Conservation (phyloP, 2,113 vertebrate species). For the Spheniscus mendiculus region DNA sequence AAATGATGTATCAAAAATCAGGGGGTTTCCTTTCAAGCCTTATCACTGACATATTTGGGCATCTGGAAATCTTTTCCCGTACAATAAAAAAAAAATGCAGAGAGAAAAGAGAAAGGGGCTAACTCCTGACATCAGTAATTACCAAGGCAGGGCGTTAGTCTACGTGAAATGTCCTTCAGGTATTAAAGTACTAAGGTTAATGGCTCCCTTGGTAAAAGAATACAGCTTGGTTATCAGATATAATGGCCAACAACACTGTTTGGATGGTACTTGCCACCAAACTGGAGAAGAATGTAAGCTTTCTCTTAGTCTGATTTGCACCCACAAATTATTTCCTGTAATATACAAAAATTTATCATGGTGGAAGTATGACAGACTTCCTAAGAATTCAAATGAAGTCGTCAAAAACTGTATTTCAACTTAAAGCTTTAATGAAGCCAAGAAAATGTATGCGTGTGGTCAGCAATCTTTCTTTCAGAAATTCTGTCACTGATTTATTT, state of each 20-base stretch:
- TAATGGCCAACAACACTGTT: background rate
- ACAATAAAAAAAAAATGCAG: background rate
- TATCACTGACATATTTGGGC: background rate
- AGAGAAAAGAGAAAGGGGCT: background rate
- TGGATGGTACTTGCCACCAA: rapidly evolving
- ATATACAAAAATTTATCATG: background rate
- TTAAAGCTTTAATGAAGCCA: background rate
- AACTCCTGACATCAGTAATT: background rate
- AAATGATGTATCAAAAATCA: background rate
- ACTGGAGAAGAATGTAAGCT: background rate
- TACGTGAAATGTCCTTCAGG: background rate
- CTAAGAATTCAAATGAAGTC: background rate
- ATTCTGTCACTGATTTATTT: background rate
- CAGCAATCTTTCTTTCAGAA: background rate
- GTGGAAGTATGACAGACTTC: background rate
- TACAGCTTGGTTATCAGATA: background rate
- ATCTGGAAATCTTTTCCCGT: background rate
- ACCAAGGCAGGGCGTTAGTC: background rate
- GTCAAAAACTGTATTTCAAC: background rate
- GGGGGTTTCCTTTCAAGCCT: background rate
- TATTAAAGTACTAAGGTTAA: background rate
- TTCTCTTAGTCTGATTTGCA: background rate
- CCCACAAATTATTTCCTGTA: background rate
- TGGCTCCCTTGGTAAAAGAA: background rate
- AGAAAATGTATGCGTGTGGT: rapidly evolving